A percentile compares a stretch with the other conserved stretches of the same genome.
Conservation (phyloP, 1,140 invertebrate species). For the Ylistrum balloti region DNA sequence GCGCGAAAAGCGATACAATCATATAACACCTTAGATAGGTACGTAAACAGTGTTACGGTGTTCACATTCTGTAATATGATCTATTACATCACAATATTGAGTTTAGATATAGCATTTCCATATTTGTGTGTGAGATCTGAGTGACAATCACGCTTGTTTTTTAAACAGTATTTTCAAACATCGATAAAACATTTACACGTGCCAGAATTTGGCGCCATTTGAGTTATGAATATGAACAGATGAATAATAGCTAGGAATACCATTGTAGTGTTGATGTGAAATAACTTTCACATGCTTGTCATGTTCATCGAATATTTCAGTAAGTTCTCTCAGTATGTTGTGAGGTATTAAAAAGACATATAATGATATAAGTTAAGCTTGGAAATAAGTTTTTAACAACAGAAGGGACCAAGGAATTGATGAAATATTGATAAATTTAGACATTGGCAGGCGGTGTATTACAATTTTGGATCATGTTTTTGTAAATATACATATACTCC, state of each 20-base stretch:
- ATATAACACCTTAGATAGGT: too few species aligned
- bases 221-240: too few species aligned
- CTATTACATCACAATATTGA: too few species aligned
- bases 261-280: neutral
- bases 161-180: constrained; percentile 17
- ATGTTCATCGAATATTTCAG: neutral
- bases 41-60: too few species aligned
- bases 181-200: neutral
- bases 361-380: too few species aligned
- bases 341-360: too few species aligned
- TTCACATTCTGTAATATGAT: neutral
- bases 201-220: neutral
- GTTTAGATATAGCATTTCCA: neutral
- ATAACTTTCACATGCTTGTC: neutral
- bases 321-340: too few species aligned
- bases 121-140: neutral
- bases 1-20: too few species aligned
- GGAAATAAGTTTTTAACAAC: neutral
- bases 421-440: neutral
- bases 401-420: neutral
- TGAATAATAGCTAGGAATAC: neutral
- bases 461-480: neutral
- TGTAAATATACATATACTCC: neutral
- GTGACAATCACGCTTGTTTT: constrained; percentile 33
- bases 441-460: neutral